Conservation (phyloP, 1,140 invertebrate genomes). For the Linepithema humile region DNA sequence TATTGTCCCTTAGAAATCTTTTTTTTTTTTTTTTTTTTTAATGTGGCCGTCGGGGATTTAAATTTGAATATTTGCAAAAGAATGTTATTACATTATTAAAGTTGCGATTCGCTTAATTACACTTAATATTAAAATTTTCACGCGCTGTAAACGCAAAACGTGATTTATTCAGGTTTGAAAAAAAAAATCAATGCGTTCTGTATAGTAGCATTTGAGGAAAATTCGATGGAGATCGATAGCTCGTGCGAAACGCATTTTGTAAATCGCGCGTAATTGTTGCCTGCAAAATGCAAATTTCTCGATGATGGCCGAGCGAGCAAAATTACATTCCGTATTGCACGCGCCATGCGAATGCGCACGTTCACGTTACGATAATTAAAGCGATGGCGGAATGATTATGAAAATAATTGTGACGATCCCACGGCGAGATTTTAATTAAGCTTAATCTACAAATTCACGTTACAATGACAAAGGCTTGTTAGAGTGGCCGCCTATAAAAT, state of each 20-base stretch:
- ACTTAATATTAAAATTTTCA: no score
- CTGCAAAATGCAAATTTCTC: conserved; percentile 50
- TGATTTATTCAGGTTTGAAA: no score
- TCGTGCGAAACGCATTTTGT: background rate
- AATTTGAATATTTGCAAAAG: no score
- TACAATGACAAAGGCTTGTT: conserved; percentile 51
- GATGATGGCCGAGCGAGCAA: conserved; percentile 12
- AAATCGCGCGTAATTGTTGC: conserved; percentile 37
- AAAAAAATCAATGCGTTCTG: background rate
- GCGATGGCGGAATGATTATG: conserved; percentile 46
- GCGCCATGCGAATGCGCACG: background rate
- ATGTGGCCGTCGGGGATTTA: no score
- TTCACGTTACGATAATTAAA: conserved; percentile 41
- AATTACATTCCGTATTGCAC: conserved; percentile 40
- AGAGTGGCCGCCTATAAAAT: conserved; percentile 41
- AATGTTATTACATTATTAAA: no score
- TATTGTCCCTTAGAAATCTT: background rate
- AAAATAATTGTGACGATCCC: conserved; percentile 59
- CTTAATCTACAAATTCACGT: conserved; percentile 48
- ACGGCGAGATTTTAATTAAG: conserved; percentile 47
- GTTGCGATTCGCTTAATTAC: no score
- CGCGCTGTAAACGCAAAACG: no score
- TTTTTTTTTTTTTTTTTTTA: background rate
- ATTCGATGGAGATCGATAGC: background rate
- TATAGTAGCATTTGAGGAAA: background rate